Conservation (phyloP, 2,888 invertebrate genomes). For the Lycaena phlaeas region DNA sequence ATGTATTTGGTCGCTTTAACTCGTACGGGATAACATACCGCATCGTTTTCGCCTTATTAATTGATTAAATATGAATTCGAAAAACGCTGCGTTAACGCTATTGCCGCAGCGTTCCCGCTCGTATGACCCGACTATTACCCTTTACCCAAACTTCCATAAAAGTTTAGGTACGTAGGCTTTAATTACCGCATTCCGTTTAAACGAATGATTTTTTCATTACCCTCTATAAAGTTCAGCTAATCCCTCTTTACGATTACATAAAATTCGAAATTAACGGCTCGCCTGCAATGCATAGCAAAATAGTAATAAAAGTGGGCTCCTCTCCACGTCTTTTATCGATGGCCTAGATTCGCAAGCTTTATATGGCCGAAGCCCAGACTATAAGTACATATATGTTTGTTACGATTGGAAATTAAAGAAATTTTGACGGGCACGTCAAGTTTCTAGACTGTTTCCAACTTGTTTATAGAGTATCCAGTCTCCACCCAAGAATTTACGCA, state of each 20-base stretch:
- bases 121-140: not conserved
- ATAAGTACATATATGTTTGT: too few species aligned
- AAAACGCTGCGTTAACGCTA: too few species aligned
- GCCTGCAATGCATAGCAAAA: conserved; percentile 26
- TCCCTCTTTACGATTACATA: conserved; percentile 28
- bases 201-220: conserved; percentile 23
- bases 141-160: not conserved
- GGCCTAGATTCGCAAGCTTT: conserved; percentile 13
- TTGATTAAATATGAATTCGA: too few species aligned
- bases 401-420: too few species aligned
- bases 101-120: not conserved
- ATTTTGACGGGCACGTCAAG: too few species aligned
- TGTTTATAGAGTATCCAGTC: too few species aligned
- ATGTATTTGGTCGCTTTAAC: too few species aligned
- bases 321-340: not conserved
- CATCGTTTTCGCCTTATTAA: too few species aligned
- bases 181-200: conserved; percentile 17
- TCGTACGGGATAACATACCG: too few species aligned
- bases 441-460: too few species aligned
- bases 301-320: conserved; percentile 20
- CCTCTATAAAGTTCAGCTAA: conserved; percentile 24
- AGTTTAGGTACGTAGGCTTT: conserved; percentile 7
- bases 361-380: too few species aligned
- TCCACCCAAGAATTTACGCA: too few species aligned
- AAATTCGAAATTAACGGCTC: conserved; percentile 24